Evolutionary conservation across 2,888 invertebrate genomes (phyloP), one percentile per base, ranked within the genome.

Genomic region (Agrotis ipsilon): DNA sequence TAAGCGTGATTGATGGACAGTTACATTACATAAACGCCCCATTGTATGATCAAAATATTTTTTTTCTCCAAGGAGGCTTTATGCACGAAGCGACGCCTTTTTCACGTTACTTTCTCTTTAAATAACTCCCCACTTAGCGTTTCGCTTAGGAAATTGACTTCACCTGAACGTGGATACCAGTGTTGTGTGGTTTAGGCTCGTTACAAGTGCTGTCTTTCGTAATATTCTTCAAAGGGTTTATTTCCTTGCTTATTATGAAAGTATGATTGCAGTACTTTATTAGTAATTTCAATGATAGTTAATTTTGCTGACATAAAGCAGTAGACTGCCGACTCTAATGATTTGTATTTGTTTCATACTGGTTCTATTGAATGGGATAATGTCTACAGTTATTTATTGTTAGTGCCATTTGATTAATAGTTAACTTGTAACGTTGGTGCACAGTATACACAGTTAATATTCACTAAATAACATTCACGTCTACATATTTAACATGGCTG

Each of bases 1-100:
- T 82, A 80, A 83, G 79, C 76, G 82, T 90, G 90, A 90, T 90
- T 89, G 90, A 90, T 88, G 84, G 86, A 87, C 86, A 85, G 80
- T 81, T 74, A 81, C 83, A 87, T 88, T 80, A 83, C 79, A 80
- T 86, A 84, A 85, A 86, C 83, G 85, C 72, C 59, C 78, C 80
- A 82, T 86, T 86, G 83, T 86, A 77, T 83, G 83, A 87, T 88
- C 85, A 86, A 88, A 86, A 83, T 81, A 78, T 83, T 79, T 86
- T 86, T 83, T 78, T 60, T 74, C 67, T 75, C 69, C 67, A 59
- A 68, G 67, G 45, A 68, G 68, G 80, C 82, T 86, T 82, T 87
- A 83, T 81, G 83, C 78, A 80, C 62, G 63, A 62, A 63, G 51
- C 46, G 64, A 32, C 58, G 78, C 63, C 54, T 65, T 73, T 85